Conservation (phyloP, 2,888 invertebrate species). For the Xestia rhomboidea region DNA sequence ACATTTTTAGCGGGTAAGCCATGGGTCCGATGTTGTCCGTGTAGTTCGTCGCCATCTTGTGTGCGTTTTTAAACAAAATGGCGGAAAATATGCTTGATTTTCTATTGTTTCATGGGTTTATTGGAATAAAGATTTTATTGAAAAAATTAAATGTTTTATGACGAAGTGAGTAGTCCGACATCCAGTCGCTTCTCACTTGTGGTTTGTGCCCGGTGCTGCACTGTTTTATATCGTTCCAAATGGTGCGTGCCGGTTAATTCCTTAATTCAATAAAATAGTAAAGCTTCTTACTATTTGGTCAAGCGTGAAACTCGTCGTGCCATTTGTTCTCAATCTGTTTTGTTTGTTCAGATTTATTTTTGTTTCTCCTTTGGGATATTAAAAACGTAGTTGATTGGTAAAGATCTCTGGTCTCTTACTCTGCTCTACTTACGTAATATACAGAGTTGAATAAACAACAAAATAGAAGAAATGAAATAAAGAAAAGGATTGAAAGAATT, state of each 20-base stretch:
- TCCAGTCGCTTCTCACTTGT: constrained; percentile 90
- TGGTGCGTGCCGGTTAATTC: constrained; percentile 89
- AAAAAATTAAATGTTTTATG: constrained; percentile 67
- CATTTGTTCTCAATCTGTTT: constrained; percentile 85
- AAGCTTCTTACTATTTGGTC: constrained; percentile 88
- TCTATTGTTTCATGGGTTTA: constrained; percentile 75
- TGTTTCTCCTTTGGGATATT: not conserved
- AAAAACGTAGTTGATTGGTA: not conserved
- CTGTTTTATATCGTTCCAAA: constrained; percentile 85
- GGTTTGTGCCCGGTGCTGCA: constrained; percentile 59
- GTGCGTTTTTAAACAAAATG: constrained; percentile 77
- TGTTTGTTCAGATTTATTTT: constrained; percentile 69
- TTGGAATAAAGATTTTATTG: constrained; percentile 65
- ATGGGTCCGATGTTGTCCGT: constrained; percentile 84
- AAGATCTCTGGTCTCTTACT: too few species aligned
- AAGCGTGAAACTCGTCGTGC: constrained; percentile 82
- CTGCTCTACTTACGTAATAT: not conserved
- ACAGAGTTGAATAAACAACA: not conserved
- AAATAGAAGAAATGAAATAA: too few species aligned
- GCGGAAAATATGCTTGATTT: constrained; percentile 66
- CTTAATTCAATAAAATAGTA: constrained; percentile 90
- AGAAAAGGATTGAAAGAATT: too few species aligned
- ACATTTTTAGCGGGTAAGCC: constrained; percentile 87
- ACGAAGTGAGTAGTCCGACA: constrained; percentile 91
- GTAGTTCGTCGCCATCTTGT: constrained; percentile 86